Percentiles rank a stretch among this genome's conserved stretches.
Conservation (phyloP, 2,113 vertebrate genomes). For the Chloropsis cyanopogon region DNA sequence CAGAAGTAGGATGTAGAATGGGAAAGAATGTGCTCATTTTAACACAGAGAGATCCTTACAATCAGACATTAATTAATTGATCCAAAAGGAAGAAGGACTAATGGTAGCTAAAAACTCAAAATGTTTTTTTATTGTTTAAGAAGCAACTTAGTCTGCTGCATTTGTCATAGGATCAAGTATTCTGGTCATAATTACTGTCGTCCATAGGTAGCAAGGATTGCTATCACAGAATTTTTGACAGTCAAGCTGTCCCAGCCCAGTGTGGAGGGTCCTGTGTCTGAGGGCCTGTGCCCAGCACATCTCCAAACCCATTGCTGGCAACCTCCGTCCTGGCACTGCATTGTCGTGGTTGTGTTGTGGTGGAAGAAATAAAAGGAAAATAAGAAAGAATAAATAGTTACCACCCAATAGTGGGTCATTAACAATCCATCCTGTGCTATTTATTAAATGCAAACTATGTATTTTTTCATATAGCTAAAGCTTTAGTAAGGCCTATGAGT, state of each 20-base stretch:
- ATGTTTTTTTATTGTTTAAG: not conserved
- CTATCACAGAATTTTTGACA: not conserved
- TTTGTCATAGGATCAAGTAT: not conserved
- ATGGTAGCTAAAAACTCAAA: not conserved
- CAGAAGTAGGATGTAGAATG: not conserved
- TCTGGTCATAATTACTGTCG: not conserved
- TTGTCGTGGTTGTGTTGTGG: not conserved
- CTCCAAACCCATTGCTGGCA: not conserved
- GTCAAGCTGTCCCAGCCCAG: not conserved
- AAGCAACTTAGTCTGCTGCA: not conserved
- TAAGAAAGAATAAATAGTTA: not conserved
- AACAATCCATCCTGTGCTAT: not conserved
- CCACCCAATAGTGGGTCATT: fast-evolving
- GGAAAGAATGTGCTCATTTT: not conserved
- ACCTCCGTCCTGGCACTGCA: not conserved
- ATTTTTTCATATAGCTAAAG: not conserved
- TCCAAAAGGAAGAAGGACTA: not conserved
- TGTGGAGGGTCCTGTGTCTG: not conserved
- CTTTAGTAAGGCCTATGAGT: not conserved
- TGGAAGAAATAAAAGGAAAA: not conserved
- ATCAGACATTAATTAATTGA: not conserved
- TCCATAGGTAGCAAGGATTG: not conserved
- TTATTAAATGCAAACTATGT: not conserved
- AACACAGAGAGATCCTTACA: not conserved
- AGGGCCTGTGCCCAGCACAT: not conserved